Evolutionary conservation across 2,113 vertebrate genomes (phyloP).

Genomic region (Salvelinus alpinus): DNA sequence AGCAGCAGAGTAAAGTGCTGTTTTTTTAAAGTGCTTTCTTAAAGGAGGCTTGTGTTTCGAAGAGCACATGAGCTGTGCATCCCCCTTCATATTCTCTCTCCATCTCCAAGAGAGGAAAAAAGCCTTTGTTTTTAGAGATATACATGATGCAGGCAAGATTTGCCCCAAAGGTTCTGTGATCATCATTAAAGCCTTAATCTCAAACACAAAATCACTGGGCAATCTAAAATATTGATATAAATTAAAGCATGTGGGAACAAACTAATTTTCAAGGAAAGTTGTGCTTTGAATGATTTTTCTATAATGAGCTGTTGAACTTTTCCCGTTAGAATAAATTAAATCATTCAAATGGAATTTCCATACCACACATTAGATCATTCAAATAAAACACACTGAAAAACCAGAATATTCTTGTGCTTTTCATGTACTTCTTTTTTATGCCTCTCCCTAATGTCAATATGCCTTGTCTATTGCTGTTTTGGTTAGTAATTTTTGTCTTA

Average conservation of each 20-base stretch:
- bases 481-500: no score
- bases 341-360: neutral
- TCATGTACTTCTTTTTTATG: constrained; percentile 24
- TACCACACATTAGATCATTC: neutral
- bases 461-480: no score
- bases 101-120: constrained; percentile 5
- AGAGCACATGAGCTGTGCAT: constrained; percentile 11
- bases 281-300: constrained; percentile 53
- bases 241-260: neutral
- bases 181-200: constrained; percentile 9
- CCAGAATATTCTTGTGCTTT: constrained; percentile 34
- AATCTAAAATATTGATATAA: constrained; percentile 13
- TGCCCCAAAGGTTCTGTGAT: neutral
- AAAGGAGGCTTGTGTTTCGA: constrained; percentile 37
- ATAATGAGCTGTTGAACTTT: neutral
- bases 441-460: no score
- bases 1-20: constrained; percentile 69
- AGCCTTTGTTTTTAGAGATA: neutral
- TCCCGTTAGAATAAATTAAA: neutral
- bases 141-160: neutral
- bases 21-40: constrained; percentile 68
- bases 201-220: neutral
- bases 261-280: constrained; percentile 41
- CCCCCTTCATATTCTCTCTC: constrained; percentile 4
- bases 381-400: constrained; percentile 19